These are phyloP conservation scores for Parasteatoda lunata DNA, from an alignment of 2,888 invertebrate species.

Conservation along the genomic window DNA sequence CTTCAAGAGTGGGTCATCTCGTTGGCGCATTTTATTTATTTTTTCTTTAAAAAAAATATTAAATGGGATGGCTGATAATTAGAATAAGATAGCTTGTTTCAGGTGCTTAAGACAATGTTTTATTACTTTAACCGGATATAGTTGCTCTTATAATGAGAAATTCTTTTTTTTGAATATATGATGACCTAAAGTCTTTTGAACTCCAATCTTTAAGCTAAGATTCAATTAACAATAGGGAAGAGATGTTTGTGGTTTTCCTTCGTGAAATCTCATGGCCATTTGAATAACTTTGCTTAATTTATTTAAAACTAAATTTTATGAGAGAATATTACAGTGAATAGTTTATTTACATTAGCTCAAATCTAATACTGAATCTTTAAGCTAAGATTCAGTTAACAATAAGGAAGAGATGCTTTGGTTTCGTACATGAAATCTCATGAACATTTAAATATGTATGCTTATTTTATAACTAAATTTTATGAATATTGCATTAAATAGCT, in stretches of 20 bases:
- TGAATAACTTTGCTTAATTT: too few species aligned
- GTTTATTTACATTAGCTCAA: too few species aligned
- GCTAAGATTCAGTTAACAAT: too few species aligned
- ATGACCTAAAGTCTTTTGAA: not conserved
- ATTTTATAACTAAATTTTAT: too few species aligned
- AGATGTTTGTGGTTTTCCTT: not conserved
- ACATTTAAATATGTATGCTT: too few species aligned
- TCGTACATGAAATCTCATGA: not conserved
- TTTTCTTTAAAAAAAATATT: not conserved
- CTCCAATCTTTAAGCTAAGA: too few species aligned
- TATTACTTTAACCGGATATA: conserved; percentile 30
- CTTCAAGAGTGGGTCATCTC: conserved; percentile 30
- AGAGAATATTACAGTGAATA: too few species aligned
- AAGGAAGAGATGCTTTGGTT: not conserved
- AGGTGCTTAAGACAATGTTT: conserved; percentile 31
- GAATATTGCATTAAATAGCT: too few species aligned
- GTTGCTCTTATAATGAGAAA: conserved; percentile 5
- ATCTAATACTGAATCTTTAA: too few species aligned
- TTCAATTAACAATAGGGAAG: conserved; percentile 10
- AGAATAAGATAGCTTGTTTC: conserved; percentile 32
- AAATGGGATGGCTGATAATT: conserved; percentile 25
- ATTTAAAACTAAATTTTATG: too few species aligned
- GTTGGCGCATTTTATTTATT: not conserved
- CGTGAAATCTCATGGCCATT: not conserved
- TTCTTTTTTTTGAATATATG: not conserved